These are phyloP conservation scores for Botia almorhae DNA, from an alignment of 2,797 vertebrate species.

Conservation along the genomic window DNA sequence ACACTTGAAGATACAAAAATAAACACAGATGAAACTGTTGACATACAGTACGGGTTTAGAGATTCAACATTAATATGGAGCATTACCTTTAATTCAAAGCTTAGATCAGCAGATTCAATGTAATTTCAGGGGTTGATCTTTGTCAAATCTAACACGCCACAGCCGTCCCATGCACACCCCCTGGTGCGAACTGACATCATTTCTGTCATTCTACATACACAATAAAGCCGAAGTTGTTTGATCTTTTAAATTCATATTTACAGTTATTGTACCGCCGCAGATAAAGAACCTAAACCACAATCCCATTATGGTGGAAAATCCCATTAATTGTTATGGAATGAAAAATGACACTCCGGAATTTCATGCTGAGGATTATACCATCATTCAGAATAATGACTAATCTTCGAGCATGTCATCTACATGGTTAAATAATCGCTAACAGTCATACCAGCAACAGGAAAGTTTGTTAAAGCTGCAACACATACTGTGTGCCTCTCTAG, in stretches of 20 bases:
- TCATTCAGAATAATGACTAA: constrained; percentile 75
- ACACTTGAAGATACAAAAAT: not conserved
- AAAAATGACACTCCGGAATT: constrained; percentile 71
- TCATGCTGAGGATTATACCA: constrained; percentile 78
- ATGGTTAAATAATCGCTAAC: constrained; percentile 69
- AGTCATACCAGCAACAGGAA: constrained; percentile 58
- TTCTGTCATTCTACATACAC: constrained; percentile 66
- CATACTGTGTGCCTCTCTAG: too few relatives aligned
- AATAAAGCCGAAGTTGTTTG: constrained; percentile 74
- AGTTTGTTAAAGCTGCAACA: constrained; percentile 45
- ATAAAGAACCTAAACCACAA: constrained; percentile 77
- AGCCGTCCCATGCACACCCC: constrained; percentile 20
- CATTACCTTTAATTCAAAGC: not conserved
- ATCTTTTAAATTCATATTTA: constrained; percentile 80
- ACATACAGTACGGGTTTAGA: too few relatives aligned
- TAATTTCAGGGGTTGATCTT: constrained; percentile 33
- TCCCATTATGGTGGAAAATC: constrained; percentile 74
- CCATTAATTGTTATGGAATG: constrained; percentile 72
- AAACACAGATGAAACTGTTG: not conserved
- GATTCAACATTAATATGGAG: too few relatives aligned
- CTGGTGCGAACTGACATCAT: constrained; percentile 43
- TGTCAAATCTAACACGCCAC: too few relatives aligned
- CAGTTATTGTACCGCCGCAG: constrained; percentile 70
- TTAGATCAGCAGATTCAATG: constrained; percentile 23
- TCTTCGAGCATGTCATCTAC: constrained; percentile 73